These are phyloP conservation scores for Ctenoplectra terminalis DNA, from an alignment of 1,140 invertebrate genomes.

Conservation along the genomic window DNA sequence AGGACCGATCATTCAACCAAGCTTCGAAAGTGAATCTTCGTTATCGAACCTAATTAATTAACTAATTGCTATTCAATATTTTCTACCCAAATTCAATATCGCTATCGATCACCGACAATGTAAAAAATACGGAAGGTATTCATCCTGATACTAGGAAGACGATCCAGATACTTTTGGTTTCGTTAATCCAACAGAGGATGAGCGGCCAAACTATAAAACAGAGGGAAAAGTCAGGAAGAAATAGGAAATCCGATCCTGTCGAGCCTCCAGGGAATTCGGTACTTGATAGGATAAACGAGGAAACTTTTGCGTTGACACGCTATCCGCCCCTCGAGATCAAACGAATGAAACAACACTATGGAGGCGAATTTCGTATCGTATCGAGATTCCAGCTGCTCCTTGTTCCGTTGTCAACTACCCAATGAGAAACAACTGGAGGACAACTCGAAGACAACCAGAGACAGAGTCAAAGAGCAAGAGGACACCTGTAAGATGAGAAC, in stretches of 20 bases:
- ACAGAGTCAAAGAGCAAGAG: not conserved
- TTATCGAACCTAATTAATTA: not conserved
- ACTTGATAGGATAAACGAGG: slow-evolving; percentile 56
- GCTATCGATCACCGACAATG: not conserved
- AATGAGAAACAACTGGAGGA: too few relatives aligned
- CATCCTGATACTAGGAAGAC: not conserved
- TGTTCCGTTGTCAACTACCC: too few relatives aligned
- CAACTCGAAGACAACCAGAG: too few relatives aligned
- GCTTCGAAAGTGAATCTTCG: not conserved
- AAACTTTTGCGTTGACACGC: slow-evolving; percentile 49
- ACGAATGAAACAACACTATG: slow-evolving; percentile 15
- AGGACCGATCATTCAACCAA: not conserved
- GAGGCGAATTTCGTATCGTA: not conserved
- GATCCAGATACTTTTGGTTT: slow-evolving; percentile 56
- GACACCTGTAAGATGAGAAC: not conserved
- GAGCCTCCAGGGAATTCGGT: slow-evolving; percentile 44
- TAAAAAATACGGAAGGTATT: too few relatives aligned
- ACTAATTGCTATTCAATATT: not conserved
- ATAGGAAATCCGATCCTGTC: slow-evolving; percentile 39
- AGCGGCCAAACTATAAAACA: slow-evolving; percentile 25
- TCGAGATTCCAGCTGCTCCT: not conserved
- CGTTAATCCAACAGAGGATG: slow-evolving; percentile 11
- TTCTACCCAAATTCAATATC: not conserved
- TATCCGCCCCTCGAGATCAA: slow-evolving; percentile 45
- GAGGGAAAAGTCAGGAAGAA: slow-evolving; percentile 34